Evolutionary conservation across 2,888 invertebrate genomes (phyloP), one percentile per base, ranked within the genome.

Genomic region (Quadriops clusia): DNA sequence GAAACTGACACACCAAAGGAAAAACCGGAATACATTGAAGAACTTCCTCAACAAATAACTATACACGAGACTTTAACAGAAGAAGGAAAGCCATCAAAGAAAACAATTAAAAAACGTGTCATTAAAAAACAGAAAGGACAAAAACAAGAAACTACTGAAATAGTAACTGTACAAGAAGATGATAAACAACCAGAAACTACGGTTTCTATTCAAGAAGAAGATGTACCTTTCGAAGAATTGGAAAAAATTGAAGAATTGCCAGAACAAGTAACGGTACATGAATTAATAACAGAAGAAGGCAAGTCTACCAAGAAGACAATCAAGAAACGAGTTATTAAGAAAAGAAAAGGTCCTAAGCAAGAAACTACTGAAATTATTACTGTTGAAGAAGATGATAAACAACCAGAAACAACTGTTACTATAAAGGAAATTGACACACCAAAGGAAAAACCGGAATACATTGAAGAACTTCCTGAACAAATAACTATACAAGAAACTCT

Each of bases 121-220:
- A 51, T 53, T 18, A 60, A 51, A 37, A 63, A 59, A 40, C 54
- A 58, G 28, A 39, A 53, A 12, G 67, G 62, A 38, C 52, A 58
- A 21, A 51, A 58, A 40, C 57, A 64, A 43, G 60, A 65, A 40
- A 44, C 61, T 3, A 51, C 63, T 8, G 62, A 64, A 47, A 58
- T 63, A 31, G 45, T 57, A 5, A 63, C 54, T 37, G 47, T 53
- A 13, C 43, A 54, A 30, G 54, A 55, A 33, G 65, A 52, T 30
- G 61, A 51, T 22, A 57, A 54, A 42, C 53, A 64, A 48, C 60
- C 65, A 22, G 42, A 64, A 35, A 59, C 58, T 38, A 60, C 63
- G 37, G 54, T 67, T 15, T 46, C 51, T 17, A 52, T 65, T 5
- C 50, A 46, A 9, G 51, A 58, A 7, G 38, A 23, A 17, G 28